Evolutionary conservation across 2,797 vertebrate species (phyloP).

Genomic region (Oreortyx pictus): DNA sequence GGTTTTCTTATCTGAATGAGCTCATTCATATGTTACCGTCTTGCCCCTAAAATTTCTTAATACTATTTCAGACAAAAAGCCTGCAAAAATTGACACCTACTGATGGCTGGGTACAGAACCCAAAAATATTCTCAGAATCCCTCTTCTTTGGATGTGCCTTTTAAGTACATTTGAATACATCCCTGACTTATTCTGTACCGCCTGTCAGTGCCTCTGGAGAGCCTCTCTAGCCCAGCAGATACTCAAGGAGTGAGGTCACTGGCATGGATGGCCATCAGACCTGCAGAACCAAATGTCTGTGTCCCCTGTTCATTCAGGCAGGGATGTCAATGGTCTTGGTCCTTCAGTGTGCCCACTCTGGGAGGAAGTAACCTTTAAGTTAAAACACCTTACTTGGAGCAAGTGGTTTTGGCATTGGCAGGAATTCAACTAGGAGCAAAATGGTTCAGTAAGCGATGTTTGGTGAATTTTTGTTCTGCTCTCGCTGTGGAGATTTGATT

Average conservation of each 20-base stretch:
- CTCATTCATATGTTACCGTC: accelerated
- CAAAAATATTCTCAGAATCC: not conserved
- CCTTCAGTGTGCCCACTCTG: not conserved
- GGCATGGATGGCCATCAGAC: accelerated
- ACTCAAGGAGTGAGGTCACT: not conserved
- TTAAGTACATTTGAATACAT: not conserved
- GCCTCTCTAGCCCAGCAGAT: not conserved
- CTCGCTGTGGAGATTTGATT: not conserved
- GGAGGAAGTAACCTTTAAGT: not conserved
- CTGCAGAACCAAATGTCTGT: not conserved
- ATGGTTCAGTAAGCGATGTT: not conserved
- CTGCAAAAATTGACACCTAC: not conserved
- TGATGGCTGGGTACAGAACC: not conserved
- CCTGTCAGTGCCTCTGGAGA: no score
- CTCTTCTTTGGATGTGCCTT: not conserved
- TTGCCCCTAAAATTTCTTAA: not conserved
- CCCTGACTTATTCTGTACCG: not conserved
- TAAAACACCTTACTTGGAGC: not conserved
- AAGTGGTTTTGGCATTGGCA: not conserved
- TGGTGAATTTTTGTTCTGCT: not conserved
- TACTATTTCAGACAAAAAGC: not conserved
- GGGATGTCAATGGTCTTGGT: accelerated
- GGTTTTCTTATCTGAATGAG: not conserved
- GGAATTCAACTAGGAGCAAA: not conserved
- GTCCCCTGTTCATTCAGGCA: not conserved